phyloP scores from a whole-genome alignment of 2,113 vertebrate species.

The Haemorhous mexicanus region DNA sequence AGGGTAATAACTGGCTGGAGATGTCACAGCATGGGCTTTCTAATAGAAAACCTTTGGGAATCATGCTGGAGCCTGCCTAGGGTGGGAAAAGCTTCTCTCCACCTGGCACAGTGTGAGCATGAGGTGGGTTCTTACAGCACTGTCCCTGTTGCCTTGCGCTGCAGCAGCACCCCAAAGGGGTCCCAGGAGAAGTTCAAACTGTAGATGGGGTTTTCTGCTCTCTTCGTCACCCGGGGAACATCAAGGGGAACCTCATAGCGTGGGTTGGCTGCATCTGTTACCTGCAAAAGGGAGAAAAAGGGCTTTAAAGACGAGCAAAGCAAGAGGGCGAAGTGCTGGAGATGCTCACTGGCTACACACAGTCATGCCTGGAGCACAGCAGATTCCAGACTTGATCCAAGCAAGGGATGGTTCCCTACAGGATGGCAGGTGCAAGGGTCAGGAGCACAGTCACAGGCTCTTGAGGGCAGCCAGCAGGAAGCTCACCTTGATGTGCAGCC shows the following conservation, averaged over 20 bases:
- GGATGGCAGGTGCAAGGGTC: neutral
- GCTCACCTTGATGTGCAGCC: slow-evolving; percentile 82
- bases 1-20: neutral
- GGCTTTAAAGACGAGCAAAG: neutral
- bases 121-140: slow-evolving; percentile 70
- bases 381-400: neutral
- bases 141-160: slow-evolving; percentile 60
- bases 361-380: neutral
- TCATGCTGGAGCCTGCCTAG: neutral
- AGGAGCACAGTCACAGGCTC: neutral
- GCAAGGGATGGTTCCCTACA: neutral
- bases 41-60: neutral
- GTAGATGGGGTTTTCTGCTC: slow-evolving; percentile 72
- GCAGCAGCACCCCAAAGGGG: slow-evolving; percentile 78
- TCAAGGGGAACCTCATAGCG: slow-evolving; percentile 81
- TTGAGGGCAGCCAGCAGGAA: neutral
- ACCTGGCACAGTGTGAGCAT: neutral
- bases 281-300: slow-evolving; percentile 40
- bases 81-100: neutral
- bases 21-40: neutral
- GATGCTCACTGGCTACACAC: neutral
- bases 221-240: slow-evolving; percentile 68
- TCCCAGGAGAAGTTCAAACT: slow-evolving; percentile 73
- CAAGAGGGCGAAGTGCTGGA: neutral
- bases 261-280: slow-evolving; percentile 72